Base-by-base conservation (phyloP, 2,888 invertebrate species). In the Erynnis tages region DNA sequence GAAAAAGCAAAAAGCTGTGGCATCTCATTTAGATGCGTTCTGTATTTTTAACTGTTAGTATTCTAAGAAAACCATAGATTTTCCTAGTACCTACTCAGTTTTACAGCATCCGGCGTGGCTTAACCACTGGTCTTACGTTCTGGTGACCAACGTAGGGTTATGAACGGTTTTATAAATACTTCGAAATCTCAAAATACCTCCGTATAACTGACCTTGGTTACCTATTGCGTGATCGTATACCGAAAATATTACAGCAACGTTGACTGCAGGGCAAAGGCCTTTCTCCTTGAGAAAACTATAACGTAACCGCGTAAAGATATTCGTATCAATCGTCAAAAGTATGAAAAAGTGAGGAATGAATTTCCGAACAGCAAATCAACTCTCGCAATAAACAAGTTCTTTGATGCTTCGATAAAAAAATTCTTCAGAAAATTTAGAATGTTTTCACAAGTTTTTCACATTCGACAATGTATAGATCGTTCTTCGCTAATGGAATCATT, bases 221-320 rank as follows among this genome's bases (percentile, higher is more conserved):
- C 10, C 17, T 11, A 27, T 25, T 17, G 14, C 35, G 17, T 27
- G 1, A 8, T 6, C 17, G 13, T 6, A 32, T 21, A 27, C 25
- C 8, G 27, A 27, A 44, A 11, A n/a, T 23, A 30, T 43, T 23
- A 14, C 14, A 34, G 10, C 27, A 11, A 48, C 13, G n/a, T 35
- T 17, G 16, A 32, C 29, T 47, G 17, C 41, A 34, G 49, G 41
- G 34, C 41, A 49, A 49, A 43, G 49, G 41, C 49, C 49, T 50
- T 50, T 50, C 34, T 50, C 49, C 43, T 43, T 43, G 49, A 50
- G 19, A 43, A 50, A 50, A 35, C 49, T 50, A 50, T 43, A 43
- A 50, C 10, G 29, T 32, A 48, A 48, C 40, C 6, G 11, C 32
- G 30, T 21, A 17, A 35, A 50, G 35, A 16, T 7, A 10, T n/a